A percentile compares a stretch with the other conserved stretches of the same genome.
phyloP scores from a whole-genome alignment of 2,113 vertebrate genomes.

The Tenebrosternarchus preto region DNA sequence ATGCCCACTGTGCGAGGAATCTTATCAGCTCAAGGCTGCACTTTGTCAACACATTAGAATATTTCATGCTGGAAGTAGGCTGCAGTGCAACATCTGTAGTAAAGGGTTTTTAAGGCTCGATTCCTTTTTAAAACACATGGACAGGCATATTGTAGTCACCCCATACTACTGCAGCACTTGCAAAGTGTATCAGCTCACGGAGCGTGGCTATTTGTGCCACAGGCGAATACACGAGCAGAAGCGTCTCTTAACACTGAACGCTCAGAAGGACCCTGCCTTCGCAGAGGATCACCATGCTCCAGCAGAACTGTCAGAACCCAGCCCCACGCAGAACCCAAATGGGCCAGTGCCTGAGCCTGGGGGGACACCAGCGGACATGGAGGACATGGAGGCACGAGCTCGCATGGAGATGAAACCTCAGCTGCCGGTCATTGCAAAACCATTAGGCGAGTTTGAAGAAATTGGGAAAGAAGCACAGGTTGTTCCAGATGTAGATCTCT shows the following conservation, averaged over 20 bases:
- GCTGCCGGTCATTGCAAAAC: not conserved
- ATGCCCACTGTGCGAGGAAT: constrained; percentile 18
- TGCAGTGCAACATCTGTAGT: constrained; percentile 54
- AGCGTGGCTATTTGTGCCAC: constrained; percentile 56
- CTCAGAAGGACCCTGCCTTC: not conserved
- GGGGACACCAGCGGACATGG: not conserved
- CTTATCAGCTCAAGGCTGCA: constrained; percentile 16
- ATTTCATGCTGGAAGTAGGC: constrained; percentile 56
- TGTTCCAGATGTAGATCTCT: not conserved
- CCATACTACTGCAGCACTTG: constrained; percentile 60
- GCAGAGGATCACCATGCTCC: not conserved
- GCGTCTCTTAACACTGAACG: not conserved
- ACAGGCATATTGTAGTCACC: constrained; percentile 58
- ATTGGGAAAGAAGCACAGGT: not conserved
- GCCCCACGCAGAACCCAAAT: not conserved
- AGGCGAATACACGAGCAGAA: constrained; percentile 47
- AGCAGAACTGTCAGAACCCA: not conserved
- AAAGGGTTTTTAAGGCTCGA: constrained; percentile 47
- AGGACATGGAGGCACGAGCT: not conserved
- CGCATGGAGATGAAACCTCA: not conserved
- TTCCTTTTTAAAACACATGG: constrained; percentile 56
- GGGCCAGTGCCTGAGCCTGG: not conserved
- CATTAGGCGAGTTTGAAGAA: not conserved
- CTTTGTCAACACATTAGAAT: constrained; percentile 56
- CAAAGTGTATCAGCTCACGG: constrained; percentile 60